Base-by-base conservation (phyloP, 1,140 invertebrate genomes). In the Cataglyphis hispanica region DNA sequence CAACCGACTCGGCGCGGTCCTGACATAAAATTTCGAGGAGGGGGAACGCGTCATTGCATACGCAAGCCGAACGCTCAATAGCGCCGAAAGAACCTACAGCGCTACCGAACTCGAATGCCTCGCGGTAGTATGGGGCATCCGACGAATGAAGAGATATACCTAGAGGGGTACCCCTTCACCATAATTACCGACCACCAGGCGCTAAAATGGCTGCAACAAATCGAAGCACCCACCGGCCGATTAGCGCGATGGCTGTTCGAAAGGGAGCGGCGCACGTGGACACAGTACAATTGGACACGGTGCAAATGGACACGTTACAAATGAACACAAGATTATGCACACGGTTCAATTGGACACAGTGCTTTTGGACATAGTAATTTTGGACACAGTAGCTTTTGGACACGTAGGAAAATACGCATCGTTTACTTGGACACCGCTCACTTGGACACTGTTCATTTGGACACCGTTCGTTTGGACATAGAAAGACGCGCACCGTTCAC, bases 21-120 rank as follows among this genome's bases (percentile, higher is more conserved):
- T 76, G 2, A 76, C 74, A 0, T 58, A 76, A 11, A 5, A 11
- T 1, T 22, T 22, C 34, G 69, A n/a, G 40, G 22, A 56, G 60
- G 56, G 63, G 64, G 66, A 76, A 27, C 10, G n/a, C 0, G 63
- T 43, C 0, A 75, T 87, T 0, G 77, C 61, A 1, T 86, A 37
- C 27, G 61, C 61, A 0, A 86, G 69, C 16, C 50, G 67, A 0
- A 43, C 67, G 0, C 16, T 90, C 0, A 78, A 76, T 3, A 31
- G 31, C 31, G 31, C 31, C 3, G 72, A 90, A 22, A 31, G 2
- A 84, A 88, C n/a, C 6, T 88, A 81, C 34, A 70, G 64, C 19
- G 66, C 64, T 95, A 8, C 92, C 87, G 89, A 69, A 19, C 2
- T 40, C 0, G 66, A 37, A 11, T 34, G 31, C 31, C 31, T 31